Evolutionary conservation across 2,888 invertebrate genomes (phyloP), one percentile per base, ranked within the genome.

Genomic region (Chloromyia formosa): DNA sequence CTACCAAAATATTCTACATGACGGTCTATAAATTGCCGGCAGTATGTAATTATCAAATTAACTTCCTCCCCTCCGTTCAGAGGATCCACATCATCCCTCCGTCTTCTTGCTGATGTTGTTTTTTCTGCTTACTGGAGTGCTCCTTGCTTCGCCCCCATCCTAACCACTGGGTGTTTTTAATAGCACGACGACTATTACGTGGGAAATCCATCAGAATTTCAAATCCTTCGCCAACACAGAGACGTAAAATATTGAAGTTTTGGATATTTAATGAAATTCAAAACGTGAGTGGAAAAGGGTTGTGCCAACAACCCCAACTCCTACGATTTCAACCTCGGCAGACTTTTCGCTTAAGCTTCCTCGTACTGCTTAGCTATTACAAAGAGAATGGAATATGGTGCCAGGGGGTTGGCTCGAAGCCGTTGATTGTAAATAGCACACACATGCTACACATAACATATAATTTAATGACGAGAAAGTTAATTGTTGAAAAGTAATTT

Each of bases 11-110:
- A 45, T 49, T 66, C 49, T 1, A 20, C 66, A 66, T 18, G 66
- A 16, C 66, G 22, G 27, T 42, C 12, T 71, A 10, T 56, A 40
- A 35, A 71, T 35, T 27, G 16, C 35, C 61, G 45, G 73, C 60
- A 73, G 61, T 73, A 22, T 73, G 61, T 73, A 73, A 73, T 73
- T 73, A 73, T 73, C 73, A 73, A 73, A 73, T 73, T 73, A 73
- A 61, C 73, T 73, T 58, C 40, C 27, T 61, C 45, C 27, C 54
- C 40, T n/a, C 18, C 35, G 14, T 20, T n/a, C 22, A n/a, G 4
- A n/a, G 16, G 45, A 45, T 49, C 45, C 53, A 66, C 16, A 18
- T 10, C 42, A 64, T 16, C 10, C 20, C 64, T 20, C 64, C 1
- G 7, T 64, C 10, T 64, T 5, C 40, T 5, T 5, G n/a, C 9